Conservation (phyloP, 2,797 vertebrate genomes). For the Paedocypris micromegethes region DNA sequence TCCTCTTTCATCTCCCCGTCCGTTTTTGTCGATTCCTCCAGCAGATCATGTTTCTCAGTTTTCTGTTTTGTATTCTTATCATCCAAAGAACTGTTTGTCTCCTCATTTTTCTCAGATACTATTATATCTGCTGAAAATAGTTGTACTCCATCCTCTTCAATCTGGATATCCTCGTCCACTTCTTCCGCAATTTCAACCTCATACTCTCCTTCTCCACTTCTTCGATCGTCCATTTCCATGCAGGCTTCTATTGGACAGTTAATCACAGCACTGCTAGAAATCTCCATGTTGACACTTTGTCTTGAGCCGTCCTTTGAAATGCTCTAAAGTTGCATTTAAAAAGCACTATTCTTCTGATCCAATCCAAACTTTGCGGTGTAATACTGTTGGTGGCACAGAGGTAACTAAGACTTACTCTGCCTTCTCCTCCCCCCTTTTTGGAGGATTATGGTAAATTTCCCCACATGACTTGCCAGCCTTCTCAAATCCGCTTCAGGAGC, state of each 20-base stretch:
- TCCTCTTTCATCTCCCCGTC: neutral
- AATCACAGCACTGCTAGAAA: slow-evolving; percentile 50
- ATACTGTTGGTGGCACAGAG: neutral
- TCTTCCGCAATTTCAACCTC: slow-evolving; percentile 64
- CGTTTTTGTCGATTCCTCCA: neutral
- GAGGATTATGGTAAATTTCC: slow-evolving; percentile 64
- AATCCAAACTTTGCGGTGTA: too few relatives aligned
- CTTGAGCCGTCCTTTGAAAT: slow-evolving; percentile 56
- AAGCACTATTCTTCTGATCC: neutral
- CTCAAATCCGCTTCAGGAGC: slow-evolving; percentile 56
- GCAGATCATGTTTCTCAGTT: neutral
- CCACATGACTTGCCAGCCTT: slow-evolving; percentile 63
- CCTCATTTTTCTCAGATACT: slow-evolving; percentile 11
- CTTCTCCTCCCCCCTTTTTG: slow-evolving; percentile 35
- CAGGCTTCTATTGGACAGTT: slow-evolving; percentile 41
- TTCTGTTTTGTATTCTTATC: neutral
- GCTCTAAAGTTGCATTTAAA: neutral
- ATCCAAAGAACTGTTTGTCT: neutral
- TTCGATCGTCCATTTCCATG: slow-evolving; percentile 48
- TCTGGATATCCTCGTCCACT: slow-evolving; percentile 38
- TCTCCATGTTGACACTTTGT: slow-evolving; percentile 48
- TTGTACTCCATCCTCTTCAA: slow-evolving; percentile 5
- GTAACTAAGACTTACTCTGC: slow-evolving; percentile 27
- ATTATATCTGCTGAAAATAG: neutral
- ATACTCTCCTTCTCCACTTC: slow-evolving; percentile 43